Percentiles rank a stretch among this genome's conserved stretches.
These are phyloP conservation scores for Palloptera scutellata DNA, from an alignment of 2,888 invertebrate genomes.

Conservation along the genomic window DNA sequence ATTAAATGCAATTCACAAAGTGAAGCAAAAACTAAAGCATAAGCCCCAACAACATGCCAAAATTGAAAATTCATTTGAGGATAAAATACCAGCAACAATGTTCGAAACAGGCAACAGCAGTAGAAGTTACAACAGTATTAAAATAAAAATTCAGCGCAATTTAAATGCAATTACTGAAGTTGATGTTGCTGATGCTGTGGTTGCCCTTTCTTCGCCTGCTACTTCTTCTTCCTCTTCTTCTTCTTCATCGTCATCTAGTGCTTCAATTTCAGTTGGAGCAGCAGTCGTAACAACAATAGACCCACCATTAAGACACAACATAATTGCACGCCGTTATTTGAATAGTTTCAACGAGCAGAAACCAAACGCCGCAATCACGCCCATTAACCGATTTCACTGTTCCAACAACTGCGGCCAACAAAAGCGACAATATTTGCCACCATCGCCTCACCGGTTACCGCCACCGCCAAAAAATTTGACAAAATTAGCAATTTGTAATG, in stretches of 20 bases:
- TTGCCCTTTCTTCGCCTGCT: slow-evolving; percentile 20
- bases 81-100: slow-evolving; percentile 16
- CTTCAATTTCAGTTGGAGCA: slow-evolving; percentile 11
- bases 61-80: slow-evolving; percentile 19
- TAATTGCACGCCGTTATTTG: slow-evolving; percentile 42
- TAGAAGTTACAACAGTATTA: slow-evolving; percentile 1
- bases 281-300: slow-evolving; percentile 35
- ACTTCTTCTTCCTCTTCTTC: slow-evolving; percentile 28
- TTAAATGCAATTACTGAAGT: slow-evolving; percentile 8
- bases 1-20: slow-evolving; percentile 6
- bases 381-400: slow-evolving; percentile 8
- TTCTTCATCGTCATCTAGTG: slow-evolving; percentile 27
- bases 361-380: neutral
- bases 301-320: slow-evolving; percentile 34
- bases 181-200: slow-evolving; percentile 2
- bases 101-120: slow-evolving; percentile 14
- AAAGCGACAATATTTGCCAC: slow-evolving; percentile 4
- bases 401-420: slow-evolving; percentile 15
- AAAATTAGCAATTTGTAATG: slow-evolving; percentile 28
- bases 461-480: slow-evolving; percentile 3
- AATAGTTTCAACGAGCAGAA: slow-evolving; percentile 38
- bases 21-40: slow-evolving; percentile 15
- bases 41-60: slow-evolving; percentile 27
- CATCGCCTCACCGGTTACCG: neutral
- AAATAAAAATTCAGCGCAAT: neutral